Evolutionary conservation across 92 coral and sea anemone genomes (phyloP).

Genomic region (Actinernus sp.): DNA sequence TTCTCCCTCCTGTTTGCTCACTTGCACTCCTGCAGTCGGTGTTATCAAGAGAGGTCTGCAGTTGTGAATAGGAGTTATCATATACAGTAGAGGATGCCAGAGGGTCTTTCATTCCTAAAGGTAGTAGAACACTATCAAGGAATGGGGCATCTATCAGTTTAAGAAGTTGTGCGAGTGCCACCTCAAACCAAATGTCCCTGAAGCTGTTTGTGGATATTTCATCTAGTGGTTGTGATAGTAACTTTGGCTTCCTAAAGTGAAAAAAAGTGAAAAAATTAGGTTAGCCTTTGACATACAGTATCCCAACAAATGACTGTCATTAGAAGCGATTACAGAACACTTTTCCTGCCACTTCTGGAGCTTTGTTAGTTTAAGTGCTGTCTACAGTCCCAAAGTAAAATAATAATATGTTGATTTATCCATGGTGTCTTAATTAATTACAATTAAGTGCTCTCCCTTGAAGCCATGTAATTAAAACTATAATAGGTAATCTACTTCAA

Average conservation of each 20-base stretch:
- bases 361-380: too few relatives aligned
- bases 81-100: conserved; percentile 2
- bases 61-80: conserved; percentile 25
- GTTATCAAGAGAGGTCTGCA: conserved; percentile 22
- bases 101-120: conserved; percentile 23
- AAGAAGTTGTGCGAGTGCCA: conserved; percentile 75
- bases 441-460: too few relatives aligned
- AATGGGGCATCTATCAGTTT: conserved; percentile 75
- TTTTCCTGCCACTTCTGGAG: too few relatives aligned
- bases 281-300: too few relatives aligned
- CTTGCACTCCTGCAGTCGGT: background rate
- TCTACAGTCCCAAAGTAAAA: too few relatives aligned
- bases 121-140: conserved; percentile 73
- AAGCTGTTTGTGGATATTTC: conserved; percentile 4
- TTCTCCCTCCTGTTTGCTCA: conserved; percentile 24
- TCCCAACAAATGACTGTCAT: too few relatives aligned
- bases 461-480: too few relatives aligned
- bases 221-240: background rate
- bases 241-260: conserved; percentile 30
- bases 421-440: too few relatives aligned
- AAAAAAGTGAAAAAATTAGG: background rate
- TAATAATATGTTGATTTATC: too few relatives aligned
- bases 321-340: too few relatives aligned
- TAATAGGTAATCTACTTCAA: too few relatives aligned
- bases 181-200: conserved; percentile 59